Evolutionary conservation across 2,888 invertebrate genomes (phyloP).

Genomic region (Magallana nippona): DNA sequence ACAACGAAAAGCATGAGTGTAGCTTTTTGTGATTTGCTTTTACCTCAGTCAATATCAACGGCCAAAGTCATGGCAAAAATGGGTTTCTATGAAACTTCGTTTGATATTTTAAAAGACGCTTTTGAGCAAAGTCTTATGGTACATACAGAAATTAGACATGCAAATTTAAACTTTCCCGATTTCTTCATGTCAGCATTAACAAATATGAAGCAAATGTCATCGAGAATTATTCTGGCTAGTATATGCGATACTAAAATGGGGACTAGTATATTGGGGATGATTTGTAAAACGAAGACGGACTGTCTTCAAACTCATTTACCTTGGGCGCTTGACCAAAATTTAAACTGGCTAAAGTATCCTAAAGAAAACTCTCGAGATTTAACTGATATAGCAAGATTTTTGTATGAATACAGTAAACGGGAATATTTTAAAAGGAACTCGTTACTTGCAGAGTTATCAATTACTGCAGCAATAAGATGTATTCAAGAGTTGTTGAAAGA

Average conservation of each 20-base stretch:
- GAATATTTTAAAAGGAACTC: not conserved
- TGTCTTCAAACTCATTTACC: not conserved
- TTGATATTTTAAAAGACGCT: slow-evolving; percentile 43
- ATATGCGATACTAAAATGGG: not conserved
- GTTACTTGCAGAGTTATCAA: not conserved
- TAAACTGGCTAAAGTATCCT: not conserved
- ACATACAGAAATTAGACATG: no score
- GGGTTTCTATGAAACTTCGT: slow-evolving; percentile 36
- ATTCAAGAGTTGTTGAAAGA: not conserved
- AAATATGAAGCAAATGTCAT: not conserved
- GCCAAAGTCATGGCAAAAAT: slow-evolving; percentile 44
- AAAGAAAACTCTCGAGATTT: not conserved
- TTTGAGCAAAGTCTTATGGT: slow-evolving; percentile 45
- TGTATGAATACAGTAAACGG: not conserved
- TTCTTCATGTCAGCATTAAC: not conserved
- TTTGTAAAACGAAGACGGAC: not conserved
- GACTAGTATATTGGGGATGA: not conserved
- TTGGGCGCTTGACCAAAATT: not conserved
- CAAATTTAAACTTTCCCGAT: not conserved
- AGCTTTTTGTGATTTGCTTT: slow-evolving; percentile 41
- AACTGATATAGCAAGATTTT: not conserved
- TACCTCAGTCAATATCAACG: slow-evolving; percentile 47
- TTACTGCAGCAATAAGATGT: not conserved
- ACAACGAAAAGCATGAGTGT: slow-evolving; percentile 35
- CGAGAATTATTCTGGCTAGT: not conserved